Evolutionary conservation across 2,797 vertebrate species (phyloP).

Genomic region (Myotis planiceps): DNA sequence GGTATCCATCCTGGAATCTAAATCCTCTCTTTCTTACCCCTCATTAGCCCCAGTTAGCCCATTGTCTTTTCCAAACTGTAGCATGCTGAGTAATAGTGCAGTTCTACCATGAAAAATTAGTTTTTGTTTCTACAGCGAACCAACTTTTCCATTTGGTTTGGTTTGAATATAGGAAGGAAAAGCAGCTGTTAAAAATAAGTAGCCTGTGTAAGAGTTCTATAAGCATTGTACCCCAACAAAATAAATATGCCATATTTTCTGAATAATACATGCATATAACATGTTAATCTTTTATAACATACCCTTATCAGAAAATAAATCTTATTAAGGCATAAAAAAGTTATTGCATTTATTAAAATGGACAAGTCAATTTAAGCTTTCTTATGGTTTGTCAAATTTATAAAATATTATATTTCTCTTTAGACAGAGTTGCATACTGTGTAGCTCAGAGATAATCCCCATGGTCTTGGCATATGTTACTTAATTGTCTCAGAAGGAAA

Average conservation of each 20-base stretch:
- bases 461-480: slow-evolving; percentile 93
- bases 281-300: slow-evolving; percentile 71
- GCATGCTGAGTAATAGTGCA: neutral
- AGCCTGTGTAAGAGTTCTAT: slow-evolving; percentile 42
- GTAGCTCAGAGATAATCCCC: slow-evolving; percentile 91
- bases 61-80: neutral
- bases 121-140: neutral
- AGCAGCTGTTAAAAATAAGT: slow-evolving; percentile 53
- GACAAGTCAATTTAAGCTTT: slow-evolving; percentile 82
- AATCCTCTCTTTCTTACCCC: neutral
- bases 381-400: slow-evolving; percentile 89
- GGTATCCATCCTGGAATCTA: neutral
- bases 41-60: neutral
- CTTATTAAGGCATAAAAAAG: slow-evolving; percentile 81
- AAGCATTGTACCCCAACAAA: slow-evolving; percentile 21
- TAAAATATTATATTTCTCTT: slow-evolving; percentile 91
- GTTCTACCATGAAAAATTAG: neutral
- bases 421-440: slow-evolving; percentile 88
- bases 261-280: slow-evolving; percentile 59
- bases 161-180: neutral
- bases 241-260: slow-evolving; percentile 62
- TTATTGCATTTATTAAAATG: slow-evolving; percentile 84
- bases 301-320: slow-evolving; percentile 76
- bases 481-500: slow-evolving; percentile 93
- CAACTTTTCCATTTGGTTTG: slow-evolving; percentile 35